These are phyloP conservation scores for Zoanthus solanderi DNA, from an alignment of 92 coral and sea anemone genomes.

Conservation along the genomic window DNA sequence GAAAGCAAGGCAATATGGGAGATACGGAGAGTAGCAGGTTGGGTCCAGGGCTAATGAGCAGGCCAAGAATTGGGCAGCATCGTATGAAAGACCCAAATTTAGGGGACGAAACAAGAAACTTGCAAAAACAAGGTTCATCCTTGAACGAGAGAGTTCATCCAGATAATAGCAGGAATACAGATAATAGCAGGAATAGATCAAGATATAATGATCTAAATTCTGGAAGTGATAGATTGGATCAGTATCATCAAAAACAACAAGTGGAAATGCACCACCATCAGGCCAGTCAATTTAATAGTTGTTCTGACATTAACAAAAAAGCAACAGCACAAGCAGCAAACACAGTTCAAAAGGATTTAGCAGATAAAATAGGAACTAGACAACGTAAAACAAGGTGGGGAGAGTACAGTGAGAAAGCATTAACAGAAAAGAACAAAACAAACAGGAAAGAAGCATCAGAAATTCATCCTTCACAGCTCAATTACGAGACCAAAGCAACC, in stretches of 20 bases:
- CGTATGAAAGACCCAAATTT: background rate
- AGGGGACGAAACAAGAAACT: background rate
- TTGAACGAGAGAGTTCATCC: background rate
- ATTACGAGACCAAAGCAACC: background rate
- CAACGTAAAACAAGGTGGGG: background rate
- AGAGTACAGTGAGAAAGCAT: background rate
- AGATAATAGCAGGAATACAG: background rate
- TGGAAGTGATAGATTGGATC: background rate
- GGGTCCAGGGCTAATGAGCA: constrained; percentile 14
- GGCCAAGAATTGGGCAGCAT: background rate
- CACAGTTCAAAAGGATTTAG: background rate
- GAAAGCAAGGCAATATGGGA: background rate
- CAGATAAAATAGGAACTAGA: background rate
- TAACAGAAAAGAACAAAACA: background rate
- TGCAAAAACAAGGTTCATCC: background rate
- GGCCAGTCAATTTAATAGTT: background rate
- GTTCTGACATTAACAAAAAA: background rate
- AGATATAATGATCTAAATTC: background rate
- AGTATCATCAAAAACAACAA: background rate
- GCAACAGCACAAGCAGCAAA: background rate
- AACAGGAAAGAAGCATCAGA: background rate
- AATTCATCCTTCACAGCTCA: background rate
- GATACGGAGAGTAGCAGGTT: background rate
- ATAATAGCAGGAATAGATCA: background rate
- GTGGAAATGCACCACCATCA: background rate